These are phyloP conservation scores for Heliothis peltigera DNA, from an alignment of 2,888 invertebrate genomes.

Conservation along the genomic window DNA sequence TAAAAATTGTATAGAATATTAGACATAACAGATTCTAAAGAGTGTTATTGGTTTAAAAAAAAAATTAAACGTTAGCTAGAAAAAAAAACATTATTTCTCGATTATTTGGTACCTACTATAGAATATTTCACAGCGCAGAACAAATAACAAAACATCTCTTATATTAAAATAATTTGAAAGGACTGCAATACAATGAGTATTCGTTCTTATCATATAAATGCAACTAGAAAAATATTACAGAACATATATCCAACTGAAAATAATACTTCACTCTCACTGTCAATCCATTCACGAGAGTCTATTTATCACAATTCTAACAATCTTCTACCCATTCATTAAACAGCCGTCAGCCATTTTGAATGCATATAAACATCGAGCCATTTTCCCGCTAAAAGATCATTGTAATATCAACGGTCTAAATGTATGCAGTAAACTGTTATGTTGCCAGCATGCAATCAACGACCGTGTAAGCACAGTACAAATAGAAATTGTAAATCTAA, in stretches of 20 bases:
- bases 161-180: too few species aligned
- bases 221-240: too few species aligned
- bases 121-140: too few species aligned
- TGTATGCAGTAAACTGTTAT: slow-evolving; percentile 59
- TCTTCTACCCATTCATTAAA: slow-evolving; percentile 28
- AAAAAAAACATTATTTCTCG: too few species aligned
- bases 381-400: slow-evolving; percentile 55
- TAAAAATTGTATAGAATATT: too few species aligned
- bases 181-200: too few species aligned
- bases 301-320: not conserved
- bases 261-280: not conserved
- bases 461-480: slow-evolving; percentile 59
- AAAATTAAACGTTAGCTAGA: too few species aligned
- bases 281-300: not conserved
- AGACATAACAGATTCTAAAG: too few species aligned
- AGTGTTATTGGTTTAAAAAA: too few species aligned
- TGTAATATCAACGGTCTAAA: slow-evolving; percentile 63
- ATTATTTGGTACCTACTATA: too few species aligned
- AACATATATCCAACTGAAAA: not conserved
- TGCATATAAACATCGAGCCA: slow-evolving; percentile 61
- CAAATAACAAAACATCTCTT: too few species aligned
- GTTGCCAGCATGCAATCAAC: slow-evolving; percentile 50
- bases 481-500: slow-evolving; percentile 74
- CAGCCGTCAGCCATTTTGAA: slow-evolving; percentile 49
- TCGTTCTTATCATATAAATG: too few species aligned